A percentile compares a stretch with the other conserved stretches of the same genome.
Evolutionary conservation across 2,113 vertebrate genomes (phyloP).

Genomic region (Lontra canadensis): DNA sequence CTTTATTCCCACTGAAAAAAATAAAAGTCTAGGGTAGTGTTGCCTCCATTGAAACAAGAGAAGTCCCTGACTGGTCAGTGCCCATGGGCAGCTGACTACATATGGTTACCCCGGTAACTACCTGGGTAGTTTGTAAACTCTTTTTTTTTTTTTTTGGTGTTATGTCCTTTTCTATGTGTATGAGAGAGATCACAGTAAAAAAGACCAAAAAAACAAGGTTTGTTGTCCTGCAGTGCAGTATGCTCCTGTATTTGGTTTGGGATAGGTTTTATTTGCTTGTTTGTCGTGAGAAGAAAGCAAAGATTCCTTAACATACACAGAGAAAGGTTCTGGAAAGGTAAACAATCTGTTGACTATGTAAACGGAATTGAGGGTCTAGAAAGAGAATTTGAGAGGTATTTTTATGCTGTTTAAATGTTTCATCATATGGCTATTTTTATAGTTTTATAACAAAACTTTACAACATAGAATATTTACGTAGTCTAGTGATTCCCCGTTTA

Average conservation of each 20-base stretch:
- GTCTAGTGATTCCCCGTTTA: not conserved
- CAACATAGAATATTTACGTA: not conserved
- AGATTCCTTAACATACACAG: not conserved
- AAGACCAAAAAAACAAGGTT: not conserved
- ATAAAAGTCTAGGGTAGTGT: not conserved
- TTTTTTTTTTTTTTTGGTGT: not conserved
- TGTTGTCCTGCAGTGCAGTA: not conserved
- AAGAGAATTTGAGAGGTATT: not conserved
- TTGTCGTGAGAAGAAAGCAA: not conserved
- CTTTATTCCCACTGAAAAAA: no score
- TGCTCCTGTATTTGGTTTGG: not conserved
- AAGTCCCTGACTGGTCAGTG: not conserved
- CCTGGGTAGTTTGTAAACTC: not conserved
- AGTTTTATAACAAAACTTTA: constrained; percentile 3
- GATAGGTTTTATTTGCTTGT: not conserved
- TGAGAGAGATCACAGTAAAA: not conserved
- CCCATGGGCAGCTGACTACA: not conserved
- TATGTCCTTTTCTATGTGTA: not conserved
- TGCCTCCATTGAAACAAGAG: not conserved
- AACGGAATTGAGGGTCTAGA: not conserved
- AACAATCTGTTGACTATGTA: not conserved
- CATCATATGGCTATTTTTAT: constrained; percentile 8
- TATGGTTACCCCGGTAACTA: not conserved
- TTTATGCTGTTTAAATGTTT: constrained; percentile 14
- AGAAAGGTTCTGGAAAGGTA: constrained; percentile 30